phyloP scores from a whole-genome alignment of 2,888 invertebrate genomes.

The Meteorus cinctellus region DNA sequence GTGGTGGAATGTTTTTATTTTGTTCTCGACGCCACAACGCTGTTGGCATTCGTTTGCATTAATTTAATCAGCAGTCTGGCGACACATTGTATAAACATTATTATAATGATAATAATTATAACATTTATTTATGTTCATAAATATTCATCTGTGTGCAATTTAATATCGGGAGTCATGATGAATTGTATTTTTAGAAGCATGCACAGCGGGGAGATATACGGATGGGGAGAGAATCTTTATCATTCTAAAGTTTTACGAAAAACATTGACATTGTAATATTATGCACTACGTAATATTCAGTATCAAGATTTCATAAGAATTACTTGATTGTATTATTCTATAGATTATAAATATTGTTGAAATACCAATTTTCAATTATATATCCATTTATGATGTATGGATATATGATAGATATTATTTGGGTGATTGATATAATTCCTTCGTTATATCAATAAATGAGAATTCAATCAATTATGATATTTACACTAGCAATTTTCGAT shows the following conservation, averaged over 20 bases:
- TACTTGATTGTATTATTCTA: background rate
- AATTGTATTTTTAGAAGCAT: background rate
- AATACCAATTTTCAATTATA: background rate
- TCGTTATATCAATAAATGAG: no score
- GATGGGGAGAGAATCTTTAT: background rate
- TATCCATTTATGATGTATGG: background rate
- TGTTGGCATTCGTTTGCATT: slow-evolving; percentile 59
- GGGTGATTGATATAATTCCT: no score
- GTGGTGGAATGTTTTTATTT: background rate
- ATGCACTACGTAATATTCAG: background rate
- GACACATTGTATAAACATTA: slow-evolving; percentile 66
- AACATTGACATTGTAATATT: slow-evolving; percentile 5
- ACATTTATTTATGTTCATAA: slow-evolving; percentile 53
- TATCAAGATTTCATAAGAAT: background rate
- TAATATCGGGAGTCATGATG: slow-evolving; percentile 58
- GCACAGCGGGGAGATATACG: background rate
- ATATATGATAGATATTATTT: background rate
- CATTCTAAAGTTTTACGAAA: background rate
- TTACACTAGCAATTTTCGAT: no score
- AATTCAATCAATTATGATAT: no score
- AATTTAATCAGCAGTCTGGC: slow-evolving; percentile 62
- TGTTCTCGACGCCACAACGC: background rate
- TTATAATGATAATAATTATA: slow-evolving; percentile 65
- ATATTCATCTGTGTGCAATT: slow-evolving; percentile 52
- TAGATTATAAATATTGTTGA: background rate